Percentiles rank a stretch among this genome's conserved stretches.
Evolutionary conservation across 2,113 vertebrate genomes (phyloP).

Genomic region (Macrotus californicus): DNA sequence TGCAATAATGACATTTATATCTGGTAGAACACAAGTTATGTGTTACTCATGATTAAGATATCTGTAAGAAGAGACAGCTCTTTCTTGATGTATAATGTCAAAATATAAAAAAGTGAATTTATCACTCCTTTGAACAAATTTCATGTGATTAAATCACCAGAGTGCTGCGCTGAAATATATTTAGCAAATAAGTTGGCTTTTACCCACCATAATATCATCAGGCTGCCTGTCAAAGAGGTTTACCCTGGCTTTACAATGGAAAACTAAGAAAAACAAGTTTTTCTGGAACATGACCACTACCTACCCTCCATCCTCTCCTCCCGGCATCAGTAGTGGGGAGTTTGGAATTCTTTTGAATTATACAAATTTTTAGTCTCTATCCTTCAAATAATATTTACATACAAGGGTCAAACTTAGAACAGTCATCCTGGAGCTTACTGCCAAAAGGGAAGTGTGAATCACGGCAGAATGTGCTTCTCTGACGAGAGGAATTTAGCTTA

Average conservation of each 20-base stretch:
- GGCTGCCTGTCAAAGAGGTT: not conserved
- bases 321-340: too few species aligned
- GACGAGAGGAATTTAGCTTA: conserved; percentile 6
- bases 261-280: not conserved
- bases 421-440: not conserved
- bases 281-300: not conserved
- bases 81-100: not conserved
- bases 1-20: not conserved
- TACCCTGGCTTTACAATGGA: not conserved
- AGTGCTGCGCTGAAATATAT: not conserved
- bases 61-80: not conserved
- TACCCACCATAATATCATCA: not conserved
- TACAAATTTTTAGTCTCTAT: conserved; percentile 8
- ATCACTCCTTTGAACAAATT: not conserved
- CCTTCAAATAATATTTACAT: conserved; percentile 36
- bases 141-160: not conserved
- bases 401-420: not conserved
- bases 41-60: not conserved
- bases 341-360: not conserved
- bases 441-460: conserved; percentile 36
- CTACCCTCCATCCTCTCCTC: not conserved
- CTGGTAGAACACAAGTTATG: not conserved
- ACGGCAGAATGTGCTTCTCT: not conserved
- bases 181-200: not conserved
- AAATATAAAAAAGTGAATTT: not conserved